Percentiles rank a stretch among this genome's conserved stretches.
Evolutionary conservation across 2,888 invertebrate species (phyloP).

Genomic region (Pyrrhia umbra): DNA sequence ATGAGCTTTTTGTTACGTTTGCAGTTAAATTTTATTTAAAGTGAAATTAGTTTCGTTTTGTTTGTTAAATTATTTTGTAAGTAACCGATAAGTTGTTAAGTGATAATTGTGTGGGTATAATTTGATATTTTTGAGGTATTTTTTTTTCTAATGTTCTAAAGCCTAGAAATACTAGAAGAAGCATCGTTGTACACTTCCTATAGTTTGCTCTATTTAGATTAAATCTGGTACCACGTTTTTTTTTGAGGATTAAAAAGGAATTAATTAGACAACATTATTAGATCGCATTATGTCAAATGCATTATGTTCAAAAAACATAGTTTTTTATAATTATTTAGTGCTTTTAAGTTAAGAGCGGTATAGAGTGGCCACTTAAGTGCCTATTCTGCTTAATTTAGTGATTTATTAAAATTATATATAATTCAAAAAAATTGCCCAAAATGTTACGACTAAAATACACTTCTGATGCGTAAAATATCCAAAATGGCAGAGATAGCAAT

Average conservation of each 20-base stretch:
- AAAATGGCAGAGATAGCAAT: not conserved
- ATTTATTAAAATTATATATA: too few species aligned
- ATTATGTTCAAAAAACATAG: too few species aligned
- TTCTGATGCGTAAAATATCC: not conserved
- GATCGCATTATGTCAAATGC: too few species aligned
- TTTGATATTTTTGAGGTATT: too few species aligned
- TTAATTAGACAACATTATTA: too few species aligned
- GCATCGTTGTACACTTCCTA: conserved; percentile 27
- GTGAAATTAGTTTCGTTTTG: not conserved
- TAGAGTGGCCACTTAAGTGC: too few species aligned
- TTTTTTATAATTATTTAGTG: too few species aligned
- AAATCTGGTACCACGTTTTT: not conserved
- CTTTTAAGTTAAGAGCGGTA: too few species aligned
- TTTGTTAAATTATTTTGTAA: not conserved
- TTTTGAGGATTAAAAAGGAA: too few species aligned
- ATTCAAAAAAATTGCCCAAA: too few species aligned
- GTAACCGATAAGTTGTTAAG: not conserved
- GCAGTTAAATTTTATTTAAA: not conserved
- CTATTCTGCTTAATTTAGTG: too few species aligned
- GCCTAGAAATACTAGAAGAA: not conserved
- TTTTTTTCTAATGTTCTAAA: too few species aligned
- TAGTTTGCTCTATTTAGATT: not conserved
- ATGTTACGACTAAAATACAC: not conserved
- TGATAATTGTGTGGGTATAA: conserved; percentile 16
- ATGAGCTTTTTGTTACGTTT: conserved; percentile 3